Evolutionary conservation across 2,888 invertebrate genomes (phyloP).

Genomic region (Cantharis rufa): DNA sequence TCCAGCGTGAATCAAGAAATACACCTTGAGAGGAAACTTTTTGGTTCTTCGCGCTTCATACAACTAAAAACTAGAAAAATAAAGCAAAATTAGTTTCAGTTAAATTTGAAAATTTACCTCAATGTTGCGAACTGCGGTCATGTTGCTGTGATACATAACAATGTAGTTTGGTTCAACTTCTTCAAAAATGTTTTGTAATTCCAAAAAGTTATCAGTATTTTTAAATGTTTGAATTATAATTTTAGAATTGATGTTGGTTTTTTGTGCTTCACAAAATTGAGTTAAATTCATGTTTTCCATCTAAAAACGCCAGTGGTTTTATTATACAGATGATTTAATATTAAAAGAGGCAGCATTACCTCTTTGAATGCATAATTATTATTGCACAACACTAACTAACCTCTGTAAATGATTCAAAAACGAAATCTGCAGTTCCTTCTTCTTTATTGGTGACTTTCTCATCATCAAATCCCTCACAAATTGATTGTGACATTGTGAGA

Average conservation of each 20-base stretch:
- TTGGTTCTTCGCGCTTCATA: constrained; percentile 67
- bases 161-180: constrained; percentile 78
- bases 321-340: no score
- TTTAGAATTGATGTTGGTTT: constrained; percentile 61
- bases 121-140: constrained; percentile 85
- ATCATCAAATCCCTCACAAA: constrained; percentile 33
- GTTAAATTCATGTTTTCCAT: constrained; percentile 71
- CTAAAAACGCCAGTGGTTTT: constrained; percentile 51
- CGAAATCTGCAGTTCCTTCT: constrained; percentile 44
- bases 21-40: constrained; percentile 71
- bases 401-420: constrained; percentile 69
- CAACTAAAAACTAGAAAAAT: constrained; percentile 55
- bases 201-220: constrained; percentile 72
- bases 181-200: constrained; percentile 70
- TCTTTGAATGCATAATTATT: no score
- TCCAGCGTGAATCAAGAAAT: constrained; percentile 86
- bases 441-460: constrained; percentile 25
- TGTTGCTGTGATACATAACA: constrained; percentile 87
- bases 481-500: constrained; percentile 68
- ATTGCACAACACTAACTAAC: no score
- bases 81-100: background rate
- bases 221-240: constrained; percentile 80
- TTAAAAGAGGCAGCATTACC: no score
- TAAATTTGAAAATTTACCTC: constrained; percentile 63
- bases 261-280: constrained; percentile 58